phyloP scores from a whole-genome alignment of 2,113 vertebrate species.

The Columba livia region DNA sequence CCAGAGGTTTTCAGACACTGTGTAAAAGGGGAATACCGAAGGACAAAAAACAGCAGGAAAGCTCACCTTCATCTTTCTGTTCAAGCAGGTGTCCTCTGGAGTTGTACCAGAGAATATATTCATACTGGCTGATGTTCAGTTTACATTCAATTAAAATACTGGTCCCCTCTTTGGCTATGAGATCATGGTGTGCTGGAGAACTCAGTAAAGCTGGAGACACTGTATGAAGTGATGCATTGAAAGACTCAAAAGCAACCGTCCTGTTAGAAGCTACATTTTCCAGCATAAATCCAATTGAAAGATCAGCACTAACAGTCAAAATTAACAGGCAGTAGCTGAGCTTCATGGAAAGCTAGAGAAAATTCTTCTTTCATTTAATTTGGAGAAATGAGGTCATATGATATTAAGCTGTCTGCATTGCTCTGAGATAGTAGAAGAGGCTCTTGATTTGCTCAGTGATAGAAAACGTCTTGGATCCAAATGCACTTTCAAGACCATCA shows the following conservation, averaged over 20 bases:
- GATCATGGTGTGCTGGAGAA: conserved; percentile 60
- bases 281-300: conserved; percentile 57
- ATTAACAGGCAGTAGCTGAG: conserved; percentile 68
- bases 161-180: conserved; percentile 87
- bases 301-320: conserved; percentile 50
- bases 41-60: not conserved
- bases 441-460: conserved; percentile 30
- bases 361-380: conserved; percentile 57
- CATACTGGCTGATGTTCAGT: conserved; percentile 70
- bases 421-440: not conserved
- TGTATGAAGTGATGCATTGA: conserved; percentile 59
- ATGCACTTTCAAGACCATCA: conserved; percentile 29
- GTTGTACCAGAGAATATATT: conserved; percentile 86
- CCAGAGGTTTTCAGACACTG: not conserved
- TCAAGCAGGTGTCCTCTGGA: conserved; percentile 81
- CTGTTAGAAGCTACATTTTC: conserved; percentile 68
- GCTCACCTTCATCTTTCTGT: conserved; percentile 74
- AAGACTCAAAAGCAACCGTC: conserved; percentile 20
- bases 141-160: conserved; percentile 86
- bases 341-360: conserved; percentile 73
- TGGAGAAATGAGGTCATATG: conserved; percentile 69
- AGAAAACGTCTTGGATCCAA: conserved; percentile 41
- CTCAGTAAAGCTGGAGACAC: conserved; percentile 36
- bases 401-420: conserved; percentile 33
- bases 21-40: not conserved